phyloP scores from a whole-genome alignment of 2,113 vertebrate species.

The Epinephelus lanceolatus region DNA sequence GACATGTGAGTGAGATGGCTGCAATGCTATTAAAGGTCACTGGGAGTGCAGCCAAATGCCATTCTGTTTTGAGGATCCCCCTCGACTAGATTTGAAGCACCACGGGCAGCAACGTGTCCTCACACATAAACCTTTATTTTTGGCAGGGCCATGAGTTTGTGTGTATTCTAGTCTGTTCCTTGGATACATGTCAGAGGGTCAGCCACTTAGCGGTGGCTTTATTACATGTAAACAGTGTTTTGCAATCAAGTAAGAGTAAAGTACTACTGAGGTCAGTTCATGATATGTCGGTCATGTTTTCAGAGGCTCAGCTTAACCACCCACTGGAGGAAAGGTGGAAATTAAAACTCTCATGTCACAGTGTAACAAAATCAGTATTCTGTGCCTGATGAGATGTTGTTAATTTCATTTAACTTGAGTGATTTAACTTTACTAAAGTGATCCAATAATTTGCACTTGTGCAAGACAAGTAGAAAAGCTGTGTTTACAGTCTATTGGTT shows the following conservation, averaged over 20 bases:
- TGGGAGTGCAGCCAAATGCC: conserved; percentile 66
- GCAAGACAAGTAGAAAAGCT: background rate
- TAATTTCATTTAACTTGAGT: background rate
- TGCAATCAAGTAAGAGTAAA: conserved; percentile 32
- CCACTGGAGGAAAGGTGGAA: background rate
- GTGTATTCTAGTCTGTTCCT: conserved; percentile 46
- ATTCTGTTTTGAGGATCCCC: conserved; percentile 72
- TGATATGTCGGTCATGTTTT: background rate
- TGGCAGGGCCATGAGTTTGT: conserved; percentile 28
- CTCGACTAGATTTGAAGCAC: conserved; percentile 30
- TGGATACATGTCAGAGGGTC: conserved; percentile 20
- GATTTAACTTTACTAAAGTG: background rate
- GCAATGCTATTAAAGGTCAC: conserved; percentile 69
- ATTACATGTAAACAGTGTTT: conserved; percentile 56
- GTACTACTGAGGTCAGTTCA: background rate
- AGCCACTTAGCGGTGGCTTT: conserved; percentile 8
- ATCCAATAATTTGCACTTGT: background rate
- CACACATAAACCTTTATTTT: conserved; percentile 59
- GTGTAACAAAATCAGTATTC: background rate
- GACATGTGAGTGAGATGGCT: conserved; percentile 53
- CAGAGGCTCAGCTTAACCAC: background rate
- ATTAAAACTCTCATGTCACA: background rate
- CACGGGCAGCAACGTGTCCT: conserved; percentile 50
- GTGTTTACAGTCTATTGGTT: conserved; percentile 29
- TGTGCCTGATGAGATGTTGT: background rate